Evolutionary conservation across 1,140 invertebrate species (phyloP), one percentile per base, ranked within the genome.

Genomic region (Piezodorus guildinii): DNA sequence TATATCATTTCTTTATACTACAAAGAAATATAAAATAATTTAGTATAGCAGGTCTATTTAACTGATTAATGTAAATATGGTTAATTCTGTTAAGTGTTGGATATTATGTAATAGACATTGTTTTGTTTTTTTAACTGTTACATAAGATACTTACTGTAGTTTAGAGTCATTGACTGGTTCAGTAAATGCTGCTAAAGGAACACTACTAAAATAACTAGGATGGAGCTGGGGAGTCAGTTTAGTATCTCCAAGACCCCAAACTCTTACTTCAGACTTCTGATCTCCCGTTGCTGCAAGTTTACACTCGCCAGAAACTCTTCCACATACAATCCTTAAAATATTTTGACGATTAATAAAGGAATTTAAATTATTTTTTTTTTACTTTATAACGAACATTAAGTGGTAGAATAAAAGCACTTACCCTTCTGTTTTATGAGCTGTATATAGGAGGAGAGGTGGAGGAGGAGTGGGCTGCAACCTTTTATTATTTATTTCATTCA

Each of bases 401-500:
- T n/a, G n/a, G n/a, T n/a, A n/a, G 27, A 25, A n/a, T 61, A 16
- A 15, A n/a, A 66, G 23, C 51, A 64, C n/a, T 58, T 65, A 68
- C 68, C 61, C 62, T 46, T 68, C 65, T 16, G 69, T 66, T 62
- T 68, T 69, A 23, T 67, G 46, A 14, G 68, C 52, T 12, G 70
- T 62, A 44, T 71, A 71, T 0, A 71, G 61, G 12, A 69, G 63
- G 10, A 71, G 34, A 23, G 70, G 70, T 25, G 65, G 65, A n/a
- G 69, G 66, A 23, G 66, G 65, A n/a, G 66, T 67, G 1, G 66
- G 68, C 14, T 63, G 59, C 21, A 63, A 62, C 34, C 65, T 45
- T 45, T 67, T 68, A 10, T 51, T 59, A 60, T 45, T 56, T 44
- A 71, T 69, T 16, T 65, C 65, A 21, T 65, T 65, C 21, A 69